phyloP scores from a whole-genome alignment of 2,113 vertebrate species.

The Campylomormyrus numenius region DNA sequence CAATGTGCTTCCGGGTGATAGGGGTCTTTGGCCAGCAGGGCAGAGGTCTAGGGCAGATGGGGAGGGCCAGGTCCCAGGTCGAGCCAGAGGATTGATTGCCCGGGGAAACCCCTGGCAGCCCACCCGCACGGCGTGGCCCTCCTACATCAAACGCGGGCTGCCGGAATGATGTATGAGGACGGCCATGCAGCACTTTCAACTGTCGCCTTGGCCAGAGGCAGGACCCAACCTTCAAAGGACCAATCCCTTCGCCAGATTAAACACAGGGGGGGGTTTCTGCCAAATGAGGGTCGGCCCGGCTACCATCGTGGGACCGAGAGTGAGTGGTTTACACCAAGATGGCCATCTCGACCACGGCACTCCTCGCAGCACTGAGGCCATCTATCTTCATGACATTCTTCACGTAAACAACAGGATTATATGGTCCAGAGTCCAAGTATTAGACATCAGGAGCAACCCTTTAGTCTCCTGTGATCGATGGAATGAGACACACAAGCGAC shows the following conservation, averaged over 20 bases:
- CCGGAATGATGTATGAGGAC: conserved; percentile 62
- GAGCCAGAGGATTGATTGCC: conserved; percentile 52
- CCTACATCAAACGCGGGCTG: conserved; percentile 57
- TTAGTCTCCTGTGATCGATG: background rate
- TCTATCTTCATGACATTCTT: conserved; percentile 10
- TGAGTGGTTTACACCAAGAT: conserved; percentile 31
- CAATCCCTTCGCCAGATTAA: conserved; percentile 67
- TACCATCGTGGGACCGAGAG: conserved; percentile 42
- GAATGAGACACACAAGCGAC: background rate
- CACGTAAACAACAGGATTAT: conserved; percentile 20
- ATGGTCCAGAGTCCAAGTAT: background rate
- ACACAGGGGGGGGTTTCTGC: conserved; percentile 56
- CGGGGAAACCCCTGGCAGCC: conserved; percentile 31
- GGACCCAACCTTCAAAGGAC: conserved; percentile 62
- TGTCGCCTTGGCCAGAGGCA: conserved; percentile 36
- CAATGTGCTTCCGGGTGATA: conserved; percentile 30
- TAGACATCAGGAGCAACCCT: background rate
- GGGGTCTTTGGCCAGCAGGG: conserved; percentile 49
- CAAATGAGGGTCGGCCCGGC: conserved; percentile 58
- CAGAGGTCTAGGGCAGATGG: conserved; percentile 22
- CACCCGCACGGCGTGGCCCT: conserved; percentile 47
- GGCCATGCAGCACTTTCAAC: conserved; percentile 55
- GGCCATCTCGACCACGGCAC: background rate
- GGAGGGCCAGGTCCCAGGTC: conserved; percentile 32
- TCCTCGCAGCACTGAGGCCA: background rate